Evolutionary conservation across 1,140 invertebrate genomes (phyloP), one percentile per base, ranked within the genome.

Genomic region (Popillia japonica): DNA sequence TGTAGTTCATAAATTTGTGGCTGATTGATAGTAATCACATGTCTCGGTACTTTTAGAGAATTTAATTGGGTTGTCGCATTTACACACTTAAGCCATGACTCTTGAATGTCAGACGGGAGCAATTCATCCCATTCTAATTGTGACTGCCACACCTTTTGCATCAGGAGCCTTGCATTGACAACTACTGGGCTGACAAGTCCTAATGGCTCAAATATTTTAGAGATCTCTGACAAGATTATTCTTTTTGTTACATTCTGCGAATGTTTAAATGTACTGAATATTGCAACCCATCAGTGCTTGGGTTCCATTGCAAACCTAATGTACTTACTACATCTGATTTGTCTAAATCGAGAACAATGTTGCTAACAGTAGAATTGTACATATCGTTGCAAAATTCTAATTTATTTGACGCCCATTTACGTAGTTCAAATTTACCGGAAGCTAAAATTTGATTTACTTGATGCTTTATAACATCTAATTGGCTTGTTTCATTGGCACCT

Each of bases 121-220:
- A 22, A 20, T 34, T 75, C 72, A 14, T 75, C 72, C 72, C 72
- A 75, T 11, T 34, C 40, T 23, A 40, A 11, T 42, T 42, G 14
- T 11, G 14, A 10, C 8, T n/a, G 22, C 72, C 72, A 75, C 22
- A 75, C 8, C 3, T 75, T 40, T 75, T 75, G 72, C 72, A 75
- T 41, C 22, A 75, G 11, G 9, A 75, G 14, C 14, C 40, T 75
- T 11, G 11, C 23, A 20, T 17, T 40, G 6, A 75, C 27, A 2
- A 75, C 27, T 4, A 75, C 40, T 8, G 72, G 34, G 9, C 40
- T 10, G 2, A 75, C 9, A 10, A 75, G 14, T 40, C 72, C 72
- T n/a, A 75, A n/a, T 20, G 72, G 72, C 3, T 75, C 72, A 75
- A 40, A 75, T n/a, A 75, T 11, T 11, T 41, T 9, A 8, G 9